These are phyloP conservation scores for Platycercus adscitus DNA, from an alignment of 2,113 vertebrate genomes.

Conservation along the genomic window DNA sequence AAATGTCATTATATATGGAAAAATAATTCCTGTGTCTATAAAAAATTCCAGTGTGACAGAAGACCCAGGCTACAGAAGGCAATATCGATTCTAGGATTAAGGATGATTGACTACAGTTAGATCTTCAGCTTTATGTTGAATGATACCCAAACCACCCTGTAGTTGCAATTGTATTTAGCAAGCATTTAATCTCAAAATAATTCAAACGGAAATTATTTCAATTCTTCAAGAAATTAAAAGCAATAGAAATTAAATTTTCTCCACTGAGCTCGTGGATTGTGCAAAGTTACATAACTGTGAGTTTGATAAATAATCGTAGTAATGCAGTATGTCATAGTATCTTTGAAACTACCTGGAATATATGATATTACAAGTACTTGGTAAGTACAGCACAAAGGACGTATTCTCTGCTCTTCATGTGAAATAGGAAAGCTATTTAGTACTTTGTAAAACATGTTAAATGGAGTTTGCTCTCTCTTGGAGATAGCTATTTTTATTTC, in stretches of 20 bases:
- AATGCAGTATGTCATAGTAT: background rate
- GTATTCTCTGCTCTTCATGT: constrained; percentile 9
- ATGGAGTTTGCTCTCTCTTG: constrained; percentile 72
- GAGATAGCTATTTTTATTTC: constrained; percentile 64
- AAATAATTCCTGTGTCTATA: background rate
- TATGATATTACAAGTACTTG: constrained; percentile 31
- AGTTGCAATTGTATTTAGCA: background rate
- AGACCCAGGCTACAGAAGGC: background rate
- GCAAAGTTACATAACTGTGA: background rate
- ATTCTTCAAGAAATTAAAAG: background rate
- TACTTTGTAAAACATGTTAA: constrained; percentile 77
- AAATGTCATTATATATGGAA: background rate
- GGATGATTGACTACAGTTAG: background rate
- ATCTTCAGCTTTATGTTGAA: background rate
- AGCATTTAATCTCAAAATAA: background rate
- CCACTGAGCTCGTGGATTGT: background rate
- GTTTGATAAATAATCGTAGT: constrained; percentile 3
- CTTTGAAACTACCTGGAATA: constrained; percentile 15
- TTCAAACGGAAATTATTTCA: background rate
- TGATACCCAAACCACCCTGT: background rate
- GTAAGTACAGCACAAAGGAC: constrained; percentile 48
- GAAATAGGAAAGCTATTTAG: constrained; percentile 74
- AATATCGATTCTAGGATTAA: background rate
- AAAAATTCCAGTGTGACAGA: background rate
- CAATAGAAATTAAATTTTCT: background rate